Evolutionary conservation across 2,797 vertebrate species (phyloP), one percentile per base, ranked within the genome.

Genomic region (Enteromius argenteus): DNA sequence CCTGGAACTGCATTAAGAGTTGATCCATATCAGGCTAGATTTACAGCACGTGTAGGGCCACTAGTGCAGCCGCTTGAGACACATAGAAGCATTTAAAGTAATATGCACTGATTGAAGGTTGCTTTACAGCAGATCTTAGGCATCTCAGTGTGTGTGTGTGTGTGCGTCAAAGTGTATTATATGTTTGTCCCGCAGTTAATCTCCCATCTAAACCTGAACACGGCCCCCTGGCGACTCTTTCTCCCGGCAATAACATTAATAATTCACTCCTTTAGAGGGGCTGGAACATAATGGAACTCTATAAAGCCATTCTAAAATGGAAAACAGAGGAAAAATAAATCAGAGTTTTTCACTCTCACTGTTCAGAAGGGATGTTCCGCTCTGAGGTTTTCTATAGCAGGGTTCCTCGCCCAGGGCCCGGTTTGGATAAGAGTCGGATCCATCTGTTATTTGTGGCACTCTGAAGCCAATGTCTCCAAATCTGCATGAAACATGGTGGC

Each of bases 241-340:
- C 42, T 87, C 85, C 90, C 91, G 89, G 89, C 64, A 67, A 83
- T 80, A 79, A 80, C 87, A 92, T 92, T 87, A 92, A 94, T 94
- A 90, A 94, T 92, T 93, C 90, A 93, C 74, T 83, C 67, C 49
- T 58, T 66, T 73, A 74, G 67, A 75, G 68, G 80, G 84, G 68
- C 66, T 35, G 58, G 35, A 44, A 51, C 49, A 79, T 85, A 88
- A 85, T 84, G 60, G 84, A 79, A 75, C 74, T 86, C 76, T 84
- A 84, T 84, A 21, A 51, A 46, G 32, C 37, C 10, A 51, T 77
- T 80, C 49, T 83, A 64, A 69, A 74, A 78, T 64, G 53, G 71
- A 80, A 80, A 81, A 78, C 17, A 49, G 30, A 39, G 23, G 44
- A 32, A 51, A 86, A 76, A 79, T 81, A 80, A 62, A 85, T 56